Percentiles rank a stretch among this genome's conserved stretches.
These are phyloP conservation scores for Elephas maximus DNA, from an alignment of 2,113 vertebrate species.

Conservation along the genomic window DNA sequence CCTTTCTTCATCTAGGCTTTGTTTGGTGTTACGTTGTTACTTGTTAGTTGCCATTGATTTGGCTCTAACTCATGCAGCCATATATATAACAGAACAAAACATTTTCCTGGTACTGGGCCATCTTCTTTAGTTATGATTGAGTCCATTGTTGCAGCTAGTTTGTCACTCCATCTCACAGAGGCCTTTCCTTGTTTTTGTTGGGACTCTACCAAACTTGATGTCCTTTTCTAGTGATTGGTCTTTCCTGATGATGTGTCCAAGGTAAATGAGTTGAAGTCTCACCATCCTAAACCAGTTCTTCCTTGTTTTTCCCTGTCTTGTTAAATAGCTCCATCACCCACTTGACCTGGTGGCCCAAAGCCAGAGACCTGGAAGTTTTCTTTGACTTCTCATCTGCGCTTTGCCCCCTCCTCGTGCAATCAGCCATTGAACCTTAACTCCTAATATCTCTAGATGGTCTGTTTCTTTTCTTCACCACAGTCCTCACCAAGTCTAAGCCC, in stretches of 20 bases:
- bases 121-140: not conserved
- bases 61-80: not conserved
- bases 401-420: not conserved
- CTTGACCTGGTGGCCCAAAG: not conserved
- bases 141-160: not conserved
- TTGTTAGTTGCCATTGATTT: not conserved
- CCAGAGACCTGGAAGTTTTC: not conserved
- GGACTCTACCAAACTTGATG: not conserved
- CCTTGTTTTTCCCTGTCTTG: not conserved
- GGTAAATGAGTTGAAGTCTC: not conserved
- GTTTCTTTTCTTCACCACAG: not conserved
- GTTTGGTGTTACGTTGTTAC: not conserved
- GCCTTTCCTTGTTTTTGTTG: not conserved
- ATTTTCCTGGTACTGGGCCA: not conserved
- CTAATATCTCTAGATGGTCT: not conserved
- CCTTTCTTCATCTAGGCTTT: conserved; percentile 24
- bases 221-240: not conserved
- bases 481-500: not conserved
- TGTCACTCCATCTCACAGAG: not conserved
- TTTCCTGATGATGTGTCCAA: not conserved
- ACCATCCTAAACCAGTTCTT: not conserved
- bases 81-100: not conserved
- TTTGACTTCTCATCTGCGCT: not conserved
- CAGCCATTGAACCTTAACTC: not conserved
- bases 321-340: not conserved